Base-by-base conservation (phyloP, 2,113 vertebrate species). In the Brienomyrus longianalis region DNA sequence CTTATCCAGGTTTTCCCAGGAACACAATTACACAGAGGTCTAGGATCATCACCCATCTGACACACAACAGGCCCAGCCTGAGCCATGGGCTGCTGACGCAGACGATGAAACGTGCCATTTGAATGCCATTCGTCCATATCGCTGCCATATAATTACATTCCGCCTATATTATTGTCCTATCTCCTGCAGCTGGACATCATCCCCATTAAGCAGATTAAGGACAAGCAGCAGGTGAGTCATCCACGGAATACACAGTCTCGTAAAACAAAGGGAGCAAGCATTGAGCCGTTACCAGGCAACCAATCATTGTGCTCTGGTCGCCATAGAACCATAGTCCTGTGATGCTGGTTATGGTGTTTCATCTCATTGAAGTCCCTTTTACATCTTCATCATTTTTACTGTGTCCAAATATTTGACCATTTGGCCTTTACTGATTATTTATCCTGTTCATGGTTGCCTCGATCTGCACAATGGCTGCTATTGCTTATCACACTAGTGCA, bases 221-320 rank as follows among this genome's bases (percentile, higher is more conserved):
- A 50, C 90, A 89, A 93, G 66, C 90, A 93, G 91, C 89, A 89
- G 90, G 88, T 93, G 95, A 95, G 90, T 95, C 93, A 93, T 92
- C 87, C 66, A 70, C 91, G 90, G 90, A 35, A 52, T 31, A 89
- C 74, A 83, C 50, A 56, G 5, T 7, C 19, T 80, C 90, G 45
- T 88, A 89, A 80, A 87, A 87, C 89, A 66, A 80, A 27, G 19
- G 59, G 43, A 19, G 59, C 89, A 83, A 86, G 89, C 90, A 90
- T 90, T 93, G 89, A 90, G 70, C 90, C 31, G 94, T 96, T 93
- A 93, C 94, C 93, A 93, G 92, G 95, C n/a, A 90, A 95, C 93
- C 83, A 27, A 89, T 62, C 80, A 88, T 91, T 89, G 35, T 92
- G 89, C 85, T 86, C 92, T 93, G 93, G 91, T 83, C 21, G 27